Base-by-base conservation (phyloP, 2,888 invertebrate species). In the Dichetophora obliterata region DNA sequence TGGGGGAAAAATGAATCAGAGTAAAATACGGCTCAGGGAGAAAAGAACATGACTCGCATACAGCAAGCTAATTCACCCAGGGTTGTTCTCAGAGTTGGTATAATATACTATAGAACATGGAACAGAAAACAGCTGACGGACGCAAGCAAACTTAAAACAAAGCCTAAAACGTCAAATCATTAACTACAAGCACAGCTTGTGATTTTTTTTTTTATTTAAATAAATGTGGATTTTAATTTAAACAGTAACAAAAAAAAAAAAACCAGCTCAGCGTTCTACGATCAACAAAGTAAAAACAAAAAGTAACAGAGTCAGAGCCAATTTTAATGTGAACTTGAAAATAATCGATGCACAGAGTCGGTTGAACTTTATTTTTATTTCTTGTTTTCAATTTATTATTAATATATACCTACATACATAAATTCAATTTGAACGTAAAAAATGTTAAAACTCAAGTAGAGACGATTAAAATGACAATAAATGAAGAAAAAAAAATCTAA, bases 261-360 rank as follows among this genome's bases (percentile, higher is more conserved):
- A 1, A 43, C 1, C 14, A 43, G 43, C 43, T 11, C 11, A 37
- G 43, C 43, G 11, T 14, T 43, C 1, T 11, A 3, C 43, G 43
- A 11, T 11, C 43, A 37, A 43, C 43, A 6, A 54, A 9, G 16
- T n/a, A 52, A 52, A 19, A 52, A 19, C 19, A 0, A 19, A 54
- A 19, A 54, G n/a, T n/a, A n/a, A 11, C 43, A 43, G 43, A 43
- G 11, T 14, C 43, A 11, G 43, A 11, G 9, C 22, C 19, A 34
- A 63, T 63, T 31, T 31, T 63, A 34, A 34, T 34, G 34, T 63
- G 63, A 63, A 63, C 63, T 63, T 63, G 63, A 63, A 63, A 63
- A 63, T 31, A 63, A 59, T 59, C 24, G 57, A 59, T 24, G 22
- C 14, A 59, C 11, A 22, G 24, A 59, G 14, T 9, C 61, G 31